A percentile compares a stretch with the other conserved stretches of the same genome.
These are phyloP conservation scores for Isurus oxyrinchus DNA, from an alignment of 2,113 vertebrate species.

Conservation along the genomic window DNA sequence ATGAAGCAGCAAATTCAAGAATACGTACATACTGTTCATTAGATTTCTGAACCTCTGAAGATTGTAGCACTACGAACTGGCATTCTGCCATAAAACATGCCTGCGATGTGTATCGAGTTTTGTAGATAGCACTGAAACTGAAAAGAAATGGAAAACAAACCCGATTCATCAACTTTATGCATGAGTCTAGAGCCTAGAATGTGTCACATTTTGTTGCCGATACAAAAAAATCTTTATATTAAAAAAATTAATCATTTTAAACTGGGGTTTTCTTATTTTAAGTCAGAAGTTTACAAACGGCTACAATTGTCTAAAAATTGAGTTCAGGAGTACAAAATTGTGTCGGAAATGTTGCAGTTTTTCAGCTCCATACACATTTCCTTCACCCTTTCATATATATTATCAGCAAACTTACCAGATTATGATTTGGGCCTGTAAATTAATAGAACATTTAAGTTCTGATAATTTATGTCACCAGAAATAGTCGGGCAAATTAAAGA, in stretches of 20 bases:
- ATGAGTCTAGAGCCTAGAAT: neutral
- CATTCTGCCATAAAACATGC: neutral
- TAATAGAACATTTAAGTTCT: neutral
- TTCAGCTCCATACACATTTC: neutral
- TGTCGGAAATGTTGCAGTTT: neutral
- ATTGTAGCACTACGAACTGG: neutral
- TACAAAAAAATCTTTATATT: neutral
- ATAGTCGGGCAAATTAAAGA: neutral
- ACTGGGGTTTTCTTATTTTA: neutral
- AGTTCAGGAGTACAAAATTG: neutral
- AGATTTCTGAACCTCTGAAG: neutral
- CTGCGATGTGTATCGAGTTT: neutral
- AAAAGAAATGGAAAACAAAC: neutral
- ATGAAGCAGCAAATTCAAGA: conserved; percentile 1
- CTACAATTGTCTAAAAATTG: neutral
- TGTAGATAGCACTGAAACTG: neutral
- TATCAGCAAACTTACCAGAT: neutral
- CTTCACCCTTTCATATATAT: neutral
- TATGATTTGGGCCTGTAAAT: neutral
- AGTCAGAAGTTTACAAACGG: neutral
- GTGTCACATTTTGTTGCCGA: neutral
- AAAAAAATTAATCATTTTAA: neutral
- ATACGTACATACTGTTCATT: neutral
- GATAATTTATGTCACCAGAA: neutral
- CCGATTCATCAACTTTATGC: neutral